phyloP scores from a whole-genome alignment of 2,797 vertebrate genomes.

The Anguilla obscura region DNA sequence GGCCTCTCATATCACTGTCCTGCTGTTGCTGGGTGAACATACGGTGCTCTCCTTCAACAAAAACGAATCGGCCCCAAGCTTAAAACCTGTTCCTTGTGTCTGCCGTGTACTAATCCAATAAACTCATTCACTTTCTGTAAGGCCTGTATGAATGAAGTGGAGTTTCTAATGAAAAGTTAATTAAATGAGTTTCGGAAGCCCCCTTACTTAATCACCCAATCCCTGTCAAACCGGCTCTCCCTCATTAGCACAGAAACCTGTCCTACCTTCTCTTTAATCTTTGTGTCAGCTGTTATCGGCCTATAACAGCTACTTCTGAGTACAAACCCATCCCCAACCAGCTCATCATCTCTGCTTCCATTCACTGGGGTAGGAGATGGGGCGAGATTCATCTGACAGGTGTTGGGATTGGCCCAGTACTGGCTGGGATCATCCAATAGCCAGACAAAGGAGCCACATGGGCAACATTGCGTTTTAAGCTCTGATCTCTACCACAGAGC shows the following conservation, averaged over 20 bases:
- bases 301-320: not conserved
- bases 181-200: not conserved
- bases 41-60: not conserved
- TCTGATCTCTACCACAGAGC: not conserved
- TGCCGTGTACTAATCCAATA: slow-evolving; percentile 9
- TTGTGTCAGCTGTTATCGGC: not conserved
- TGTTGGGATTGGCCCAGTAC: not conserved
- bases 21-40: not conserved
- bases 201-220: slow-evolving; percentile 9
- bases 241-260: slow-evolving; percentile 13
- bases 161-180: slow-evolving; percentile 2
- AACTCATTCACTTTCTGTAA: not conserved
- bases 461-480: not conserved
- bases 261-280: not conserved
- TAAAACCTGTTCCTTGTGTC: not conserved
- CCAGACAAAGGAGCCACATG: not conserved
- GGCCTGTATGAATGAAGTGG: not conserved
- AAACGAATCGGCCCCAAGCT: not conserved
- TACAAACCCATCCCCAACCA: not conserved
- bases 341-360: not conserved
- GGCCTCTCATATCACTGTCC: not conserved
- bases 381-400: not conserved
- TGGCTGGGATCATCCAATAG: not conserved
- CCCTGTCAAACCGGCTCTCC: not conserved
- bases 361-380: not conserved